phyloP scores from a whole-genome alignment of 2,113 vertebrate genomes.

The human (Homo sapiens) region DNA sequence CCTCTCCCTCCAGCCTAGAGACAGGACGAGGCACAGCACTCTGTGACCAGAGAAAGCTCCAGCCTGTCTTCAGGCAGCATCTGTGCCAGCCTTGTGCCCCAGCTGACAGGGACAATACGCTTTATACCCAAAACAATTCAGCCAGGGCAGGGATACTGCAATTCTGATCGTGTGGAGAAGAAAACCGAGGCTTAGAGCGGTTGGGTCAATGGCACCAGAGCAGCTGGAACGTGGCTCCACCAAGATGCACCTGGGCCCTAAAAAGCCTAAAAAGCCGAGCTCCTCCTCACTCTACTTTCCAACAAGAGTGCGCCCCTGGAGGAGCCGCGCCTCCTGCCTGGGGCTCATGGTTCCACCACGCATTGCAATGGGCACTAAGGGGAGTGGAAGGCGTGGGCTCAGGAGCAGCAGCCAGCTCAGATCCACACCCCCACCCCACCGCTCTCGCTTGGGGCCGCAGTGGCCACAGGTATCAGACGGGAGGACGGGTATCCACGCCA shows the following conservation, averaged over 20 bases:
- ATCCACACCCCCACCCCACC: background rate
- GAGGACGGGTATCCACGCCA: background rate
- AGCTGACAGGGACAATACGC: background rate
- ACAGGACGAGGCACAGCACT: background rate
- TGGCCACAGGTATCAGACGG: background rate
- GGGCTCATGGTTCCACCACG: fast-evolving
- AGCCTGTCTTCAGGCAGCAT: background rate
- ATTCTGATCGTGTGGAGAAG: background rate
- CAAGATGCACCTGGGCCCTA: background rate
- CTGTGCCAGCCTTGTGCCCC: background rate
- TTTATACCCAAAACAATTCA: background rate
- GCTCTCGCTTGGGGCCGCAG: background rate
- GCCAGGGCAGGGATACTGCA: background rate
- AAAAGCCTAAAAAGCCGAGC: background rate
- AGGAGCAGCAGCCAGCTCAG: background rate
- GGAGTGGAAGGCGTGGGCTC: fast-evolving
- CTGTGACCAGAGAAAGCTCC: background rate
- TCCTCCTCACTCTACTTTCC: too few relatives aligned
- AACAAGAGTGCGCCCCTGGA: background rate
- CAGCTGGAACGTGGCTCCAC: fast-evolving
- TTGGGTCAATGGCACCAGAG: fast-evolving
- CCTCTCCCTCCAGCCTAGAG: background rate
- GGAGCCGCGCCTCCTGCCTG: background rate
- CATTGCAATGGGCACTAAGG: fast-evolving
- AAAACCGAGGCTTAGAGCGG: background rate